Base-by-base conservation (phyloP, 2,113 vertebrate genomes). In the Tichodroma muraria region DNA sequence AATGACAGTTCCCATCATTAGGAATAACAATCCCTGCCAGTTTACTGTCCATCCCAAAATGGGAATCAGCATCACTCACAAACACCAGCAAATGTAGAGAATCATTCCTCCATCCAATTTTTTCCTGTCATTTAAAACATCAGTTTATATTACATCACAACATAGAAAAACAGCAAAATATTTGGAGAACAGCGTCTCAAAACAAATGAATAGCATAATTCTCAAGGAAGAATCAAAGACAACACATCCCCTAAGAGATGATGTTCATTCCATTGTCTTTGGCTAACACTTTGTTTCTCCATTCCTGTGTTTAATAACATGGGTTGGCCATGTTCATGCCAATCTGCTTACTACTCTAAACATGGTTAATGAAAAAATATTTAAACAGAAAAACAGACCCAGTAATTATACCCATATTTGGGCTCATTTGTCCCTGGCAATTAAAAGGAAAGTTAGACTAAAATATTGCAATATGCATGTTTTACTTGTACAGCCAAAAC, bases 21-120 rank as follows among this genome's bases (percentile, higher is more conserved):
- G 99, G 99, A 93, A 99, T 98, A 87, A 99, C 99, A 6, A 99
- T 99, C 75, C 99, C 99, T 14, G 99, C 98, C 97, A 99, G 97
- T 96, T 99, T 99, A 94, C 99, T 99, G 97, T 99, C 99, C 99
- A 99, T 99, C 80, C 99, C 99, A 84, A 99, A 98, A 95, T 99
- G 99, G 54, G 99, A 99, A 97, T 99, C 99, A 0, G 98, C 99
- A 16, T 99, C 99, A 49, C 98, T 99, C 92, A 98, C 99, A 96
- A 99, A 99, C 92, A 99, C 99, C 97, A 99, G 90, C 96, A 99
- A 96, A 91, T 99, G 99, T 84, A 99, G 98, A 10, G 99, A 99
- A 65, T 99, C 98, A 15, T 99, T 99, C 92, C 99, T 98, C 99
- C 99, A 99, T 73, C 99, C 99, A 27, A 99, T 99, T 95, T 98